phyloP scores from a whole-genome alignment of 2,797 vertebrate species.

The Karalla daura region DNA sequence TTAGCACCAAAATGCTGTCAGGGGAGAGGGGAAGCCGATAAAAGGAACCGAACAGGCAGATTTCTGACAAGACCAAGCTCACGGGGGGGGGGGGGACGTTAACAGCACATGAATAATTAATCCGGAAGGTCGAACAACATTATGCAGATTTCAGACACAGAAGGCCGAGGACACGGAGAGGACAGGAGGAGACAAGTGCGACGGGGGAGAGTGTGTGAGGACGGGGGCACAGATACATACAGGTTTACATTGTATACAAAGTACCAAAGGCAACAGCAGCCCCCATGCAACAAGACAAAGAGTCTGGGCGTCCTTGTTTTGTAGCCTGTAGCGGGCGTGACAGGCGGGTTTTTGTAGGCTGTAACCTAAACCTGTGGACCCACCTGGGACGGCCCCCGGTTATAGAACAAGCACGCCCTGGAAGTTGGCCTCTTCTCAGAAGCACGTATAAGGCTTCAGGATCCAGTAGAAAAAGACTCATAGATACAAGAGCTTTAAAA shows the following conservation, averaged over 20 bases:
- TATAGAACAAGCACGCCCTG: slow-evolving; percentile 54
- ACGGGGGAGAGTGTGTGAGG: slow-evolving; percentile 20
- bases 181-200: slow-evolving; percentile 25
- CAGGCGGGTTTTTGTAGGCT: slow-evolving; percentile 10
- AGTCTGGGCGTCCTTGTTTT: slow-evolving; percentile 46
- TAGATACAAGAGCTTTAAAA: slow-evolving; percentile 36
- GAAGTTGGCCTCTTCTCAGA: slow-evolving; percentile 62
- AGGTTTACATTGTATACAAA: slow-evolving; percentile 67
- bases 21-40: slow-evolving; percentile 28
- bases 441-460: slow-evolving; percentile 78
- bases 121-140: slow-evolving; percentile 50
- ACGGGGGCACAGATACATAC: slow-evolving; percentile 55
- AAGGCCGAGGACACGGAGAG: slow-evolving; percentile 47
- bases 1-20: slow-evolving; percentile 21
- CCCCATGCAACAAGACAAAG: slow-evolving; percentile 74
- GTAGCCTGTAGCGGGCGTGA: slow-evolving; percentile 17
- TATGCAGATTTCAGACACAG: slow-evolving; percentile 67
- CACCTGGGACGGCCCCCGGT: slow-evolving; percentile 20
- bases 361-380: slow-evolving; percentile 7
- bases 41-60: slow-evolving; percentile 39
- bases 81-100: slow-evolving; percentile 34
- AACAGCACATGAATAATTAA: slow-evolving; percentile 59
- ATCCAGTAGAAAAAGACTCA: slow-evolving; percentile 59
- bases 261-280: slow-evolving; percentile 74
- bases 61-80: slow-evolving; percentile 51